Percentiles rank a stretch among this genome's conserved stretches.
Evolutionary conservation across 2,797 vertebrate species (phyloP).

Genomic region (Mus caroli): DNA sequence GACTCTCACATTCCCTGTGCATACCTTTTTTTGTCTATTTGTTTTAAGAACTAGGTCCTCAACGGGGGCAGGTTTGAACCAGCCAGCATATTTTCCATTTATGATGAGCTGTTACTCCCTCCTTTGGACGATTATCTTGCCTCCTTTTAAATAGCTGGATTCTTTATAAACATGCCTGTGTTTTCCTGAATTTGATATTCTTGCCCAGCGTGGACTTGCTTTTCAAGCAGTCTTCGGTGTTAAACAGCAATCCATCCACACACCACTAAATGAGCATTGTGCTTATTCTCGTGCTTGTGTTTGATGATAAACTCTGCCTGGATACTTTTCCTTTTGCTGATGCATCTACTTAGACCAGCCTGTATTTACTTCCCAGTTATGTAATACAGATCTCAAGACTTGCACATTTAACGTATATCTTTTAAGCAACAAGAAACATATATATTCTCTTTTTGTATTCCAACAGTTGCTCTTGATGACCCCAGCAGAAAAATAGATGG

Average conservation of each 20-base stretch:
- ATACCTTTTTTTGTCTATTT: neutral
- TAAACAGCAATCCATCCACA: neutral
- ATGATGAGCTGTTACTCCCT: neutral
- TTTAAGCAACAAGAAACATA: conserved; percentile 24
- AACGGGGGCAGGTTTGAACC: neutral
- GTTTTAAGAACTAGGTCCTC: conserved; percentile 5
- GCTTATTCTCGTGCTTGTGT: neutral
- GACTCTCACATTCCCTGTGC: neutral
- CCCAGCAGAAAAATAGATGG: conserved; percentile 95
- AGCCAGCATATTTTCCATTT: neutral
- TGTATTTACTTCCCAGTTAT: conserved; percentile 21
- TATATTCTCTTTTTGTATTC: conserved; percentile 68
- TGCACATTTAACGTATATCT: conserved; percentile 25
- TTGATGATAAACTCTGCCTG: conserved; percentile 27
- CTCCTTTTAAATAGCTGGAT: neutral
- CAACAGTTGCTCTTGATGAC: conserved; percentile 94
- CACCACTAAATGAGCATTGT: neutral
- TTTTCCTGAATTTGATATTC: conserved; percentile 45
- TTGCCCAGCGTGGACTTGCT: neutral
- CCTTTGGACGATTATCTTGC: conserved; percentile 8
- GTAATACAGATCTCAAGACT: neutral
- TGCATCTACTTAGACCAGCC: neutral
- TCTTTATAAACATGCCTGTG: conserved; percentile 13
- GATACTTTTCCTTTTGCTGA: neutral
- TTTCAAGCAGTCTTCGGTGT: neutral